Evolutionary conservation across 2,797 vertebrate genomes (phyloP), one percentile per base, ranked within the genome.

Genomic region (Pseudomugil gertrudae): DNA sequence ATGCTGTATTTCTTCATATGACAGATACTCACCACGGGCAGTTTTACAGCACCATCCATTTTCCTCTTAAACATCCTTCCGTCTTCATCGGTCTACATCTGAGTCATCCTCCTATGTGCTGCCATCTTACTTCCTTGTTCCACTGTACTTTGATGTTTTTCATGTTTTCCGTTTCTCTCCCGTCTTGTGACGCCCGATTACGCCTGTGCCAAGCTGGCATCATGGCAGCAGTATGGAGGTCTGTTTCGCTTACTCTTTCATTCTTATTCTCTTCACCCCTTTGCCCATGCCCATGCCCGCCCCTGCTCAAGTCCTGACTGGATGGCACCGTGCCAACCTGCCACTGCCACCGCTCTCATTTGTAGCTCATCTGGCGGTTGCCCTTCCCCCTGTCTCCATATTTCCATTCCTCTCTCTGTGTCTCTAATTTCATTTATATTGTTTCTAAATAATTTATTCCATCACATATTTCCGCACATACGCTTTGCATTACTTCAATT

Each of bases 251-350:
- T 89, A 86, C 84, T 89, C 89, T 85, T 87, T 84, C 83, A 81
- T 84, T 93, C 90, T 91, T 91, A 92, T 92, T 87, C 90, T 89
- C 90, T 86, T 91, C 87, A 79, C 88, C 84, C 90, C 90, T 92
- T 86, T 23, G 83, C 90, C 90, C 84, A 83, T 92, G 90, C 92
- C 92, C 91, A 88, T 93, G 90, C 92, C 93, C 93, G 89, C 92
- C 89, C 93, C 95, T 90, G 91, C 95, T 95, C 96, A 95, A 94
- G 95, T 95, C 96, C 96, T 98, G 97, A 99, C 96, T 99, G 97
- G 97, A 98, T 99, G 98, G 97, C 97, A 99, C 95, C 38, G 97
- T 98, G 97, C 98, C 98, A 99, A 95, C 96, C 95, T 94, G 90
- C 90, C 91, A 90, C 90, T 91, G 92, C 96, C 96, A 96, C 95